Evolutionary conservation across 1,140 invertebrate genomes (phyloP).

Genomic region (Glomeris maerens): DNA sequence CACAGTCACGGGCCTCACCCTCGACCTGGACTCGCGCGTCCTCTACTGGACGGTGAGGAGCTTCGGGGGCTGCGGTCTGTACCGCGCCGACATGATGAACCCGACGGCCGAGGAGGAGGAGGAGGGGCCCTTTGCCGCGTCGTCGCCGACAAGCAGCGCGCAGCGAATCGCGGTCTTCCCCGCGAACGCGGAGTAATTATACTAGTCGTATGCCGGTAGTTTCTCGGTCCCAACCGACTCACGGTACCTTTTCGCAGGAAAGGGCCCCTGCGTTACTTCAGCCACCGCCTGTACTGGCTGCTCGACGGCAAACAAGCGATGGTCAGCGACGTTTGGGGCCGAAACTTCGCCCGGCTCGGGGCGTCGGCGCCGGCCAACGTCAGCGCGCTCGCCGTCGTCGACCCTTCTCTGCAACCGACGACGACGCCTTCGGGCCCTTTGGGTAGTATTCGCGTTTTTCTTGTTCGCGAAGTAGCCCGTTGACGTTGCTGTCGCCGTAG

Average conservation of each 20-base stretch:
- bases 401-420: slow-evolving; percentile 45
- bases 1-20: slow-evolving; percentile 59
- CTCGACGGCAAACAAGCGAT: slow-evolving; percentile 56
- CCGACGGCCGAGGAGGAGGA: too few relatives aligned
- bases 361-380: slow-evolving; percentile 42
- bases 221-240: too few relatives aligned
- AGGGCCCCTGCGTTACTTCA: slow-evolving; percentile 58
- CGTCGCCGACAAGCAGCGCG: not conserved
- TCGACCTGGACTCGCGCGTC: slow-evolving; percentile 54
- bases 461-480: slow-evolving; percentile 25
- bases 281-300: slow-evolving; percentile 61
- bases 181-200: too few relatives aligned
- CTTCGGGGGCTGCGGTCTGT: slow-evolving; percentile 54
- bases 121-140: slow-evolving; percentile 6
- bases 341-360: slow-evolving; percentile 54
- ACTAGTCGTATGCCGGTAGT: slow-evolving; percentile 27
- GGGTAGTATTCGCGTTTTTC: slow-evolving; percentile 8
- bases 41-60: slow-evolving; percentile 67
- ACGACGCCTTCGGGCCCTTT: too few relatives aligned
- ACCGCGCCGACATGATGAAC: not conserved
- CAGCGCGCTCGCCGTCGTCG: slow-evolving; percentile 53
- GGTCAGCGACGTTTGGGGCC: slow-evolving; percentile 58
- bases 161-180: not conserved
- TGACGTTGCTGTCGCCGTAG: slow-evolving; percentile 5
- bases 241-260: slow-evolving; percentile 6